Evolutionary conservation across 2,113 vertebrate species (phyloP).

Genomic region (Cynoglossus semilaevis): DNA sequence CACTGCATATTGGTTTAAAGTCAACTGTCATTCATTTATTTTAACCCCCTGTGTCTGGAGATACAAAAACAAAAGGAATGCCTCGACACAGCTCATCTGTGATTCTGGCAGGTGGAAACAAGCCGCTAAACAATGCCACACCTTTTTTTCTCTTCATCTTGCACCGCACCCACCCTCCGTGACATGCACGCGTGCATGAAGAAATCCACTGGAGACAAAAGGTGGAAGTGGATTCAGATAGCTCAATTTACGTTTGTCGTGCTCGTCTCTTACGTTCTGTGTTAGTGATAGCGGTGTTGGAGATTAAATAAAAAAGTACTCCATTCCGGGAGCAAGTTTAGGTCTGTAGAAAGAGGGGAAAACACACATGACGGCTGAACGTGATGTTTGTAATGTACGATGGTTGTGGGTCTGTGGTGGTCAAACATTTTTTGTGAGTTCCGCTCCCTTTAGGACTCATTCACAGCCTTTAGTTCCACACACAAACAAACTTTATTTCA

Average conservation of each 20-base stretch:
- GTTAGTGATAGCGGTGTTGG: too few species aligned
- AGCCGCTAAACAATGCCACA: slow-evolving; percentile 50
- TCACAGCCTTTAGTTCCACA: too few species aligned
- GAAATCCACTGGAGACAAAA: not conserved
- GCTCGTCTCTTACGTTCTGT: too few species aligned
- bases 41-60: slow-evolving; percentile 22
- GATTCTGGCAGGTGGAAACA: slow-evolving; percentile 65
- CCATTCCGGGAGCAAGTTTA: not conserved
- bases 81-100: slow-evolving; percentile 38
- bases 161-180: not conserved
- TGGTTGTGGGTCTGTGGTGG: too few species aligned
- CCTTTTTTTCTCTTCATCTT: slow-evolving; percentile 25
- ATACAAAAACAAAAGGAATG: slow-evolving; percentile 40
- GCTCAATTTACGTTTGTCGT: not conserved
- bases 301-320: too few species aligned
- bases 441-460: too few species aligned
- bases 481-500: too few species aligned
- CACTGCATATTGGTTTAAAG: slow-evolving; percentile 50
- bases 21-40: slow-evolving; percentile 48
- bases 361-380: too few species aligned
- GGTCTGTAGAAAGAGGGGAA: not conserved
- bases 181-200: not conserved
- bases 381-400: too few species aligned
- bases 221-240: not conserved
- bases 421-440: too few species aligned